Conservation (phyloP, 2,888 invertebrate genomes). For the Drosophila maculinotata region DNA sequence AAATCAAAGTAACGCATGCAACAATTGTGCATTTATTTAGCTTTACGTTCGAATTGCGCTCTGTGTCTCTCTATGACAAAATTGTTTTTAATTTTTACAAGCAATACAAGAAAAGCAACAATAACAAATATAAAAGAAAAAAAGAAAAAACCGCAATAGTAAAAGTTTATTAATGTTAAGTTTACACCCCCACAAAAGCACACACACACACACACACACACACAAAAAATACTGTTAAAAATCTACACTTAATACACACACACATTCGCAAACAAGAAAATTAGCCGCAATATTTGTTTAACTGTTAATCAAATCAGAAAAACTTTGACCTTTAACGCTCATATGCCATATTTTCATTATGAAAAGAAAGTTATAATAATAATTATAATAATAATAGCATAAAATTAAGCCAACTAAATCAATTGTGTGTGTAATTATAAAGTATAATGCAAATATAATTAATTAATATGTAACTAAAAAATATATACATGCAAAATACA, state of each 20-base stretch:
- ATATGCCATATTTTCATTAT: constrained; percentile 76
- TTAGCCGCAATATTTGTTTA: constrained; percentile 72
- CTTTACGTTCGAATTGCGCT: constrained; percentile 59
- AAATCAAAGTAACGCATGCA: constrained; percentile 55
- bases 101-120: constrained; percentile 34
- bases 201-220: constrained; percentile 24
- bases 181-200: constrained; percentile 44
- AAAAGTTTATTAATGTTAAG: constrained; percentile 72
- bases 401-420: constrained; percentile 64
- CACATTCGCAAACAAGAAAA: constrained; percentile 21
- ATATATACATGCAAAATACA: constrained; percentile 36
- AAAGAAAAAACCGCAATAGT: constrained; percentile 54
- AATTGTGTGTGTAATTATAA: constrained; percentile 70
- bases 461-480: constrained; percentile 50
- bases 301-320: constrained; percentile 56
- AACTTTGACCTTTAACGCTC: constrained; percentile 53
- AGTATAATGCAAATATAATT: constrained; percentile 70
- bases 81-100: constrained; percentile 45
- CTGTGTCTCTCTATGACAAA: constrained; percentile 36
- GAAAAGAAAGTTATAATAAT: constrained; percentile 64
- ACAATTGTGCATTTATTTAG: constrained; percentile 73
- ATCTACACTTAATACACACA: constrained; percentile 23
- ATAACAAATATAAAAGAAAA: constrained; percentile 1
- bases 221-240: constrained; percentile 27
- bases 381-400: constrained; percentile 65